Conservation (phyloP, 2,797 vertebrate species). For the Xenops minutus region DNA sequence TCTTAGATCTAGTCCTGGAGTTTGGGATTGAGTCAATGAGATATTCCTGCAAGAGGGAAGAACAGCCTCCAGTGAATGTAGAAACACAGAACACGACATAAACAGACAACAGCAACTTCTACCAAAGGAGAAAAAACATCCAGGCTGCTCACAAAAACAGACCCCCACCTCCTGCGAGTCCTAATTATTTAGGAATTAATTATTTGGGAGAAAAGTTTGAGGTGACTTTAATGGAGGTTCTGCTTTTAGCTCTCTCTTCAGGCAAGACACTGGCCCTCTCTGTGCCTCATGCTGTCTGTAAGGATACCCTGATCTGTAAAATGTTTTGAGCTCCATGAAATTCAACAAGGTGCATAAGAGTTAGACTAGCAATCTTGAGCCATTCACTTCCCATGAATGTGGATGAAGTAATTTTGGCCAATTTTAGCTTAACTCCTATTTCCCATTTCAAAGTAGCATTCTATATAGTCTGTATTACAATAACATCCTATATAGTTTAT, state of each 20-base stretch:
- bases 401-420: background rate
- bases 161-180: rapidly evolving
- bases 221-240: background rate
- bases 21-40: background rate
- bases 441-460: background rate
- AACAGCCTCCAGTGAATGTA: background rate
- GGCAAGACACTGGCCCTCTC: background rate
- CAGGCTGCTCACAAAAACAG: background rate
- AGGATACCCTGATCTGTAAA: background rate
- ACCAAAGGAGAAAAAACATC: background rate
- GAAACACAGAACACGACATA: background rate
- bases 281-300: background rate
- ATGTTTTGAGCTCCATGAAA: background rate
- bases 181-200: background rate
- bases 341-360: background rate
- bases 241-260: background rate
- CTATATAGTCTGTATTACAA: background rate
- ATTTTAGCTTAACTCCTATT: background rate
- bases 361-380: background rate
- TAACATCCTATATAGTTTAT: background rate
- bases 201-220: background rate
- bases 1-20: background rate
- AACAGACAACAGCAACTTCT: background rate
- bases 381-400: background rate
- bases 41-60: background rate